Base-by-base conservation (phyloP, 2,888 invertebrate species). In the Dyspetes luteomarginatus region DNA sequence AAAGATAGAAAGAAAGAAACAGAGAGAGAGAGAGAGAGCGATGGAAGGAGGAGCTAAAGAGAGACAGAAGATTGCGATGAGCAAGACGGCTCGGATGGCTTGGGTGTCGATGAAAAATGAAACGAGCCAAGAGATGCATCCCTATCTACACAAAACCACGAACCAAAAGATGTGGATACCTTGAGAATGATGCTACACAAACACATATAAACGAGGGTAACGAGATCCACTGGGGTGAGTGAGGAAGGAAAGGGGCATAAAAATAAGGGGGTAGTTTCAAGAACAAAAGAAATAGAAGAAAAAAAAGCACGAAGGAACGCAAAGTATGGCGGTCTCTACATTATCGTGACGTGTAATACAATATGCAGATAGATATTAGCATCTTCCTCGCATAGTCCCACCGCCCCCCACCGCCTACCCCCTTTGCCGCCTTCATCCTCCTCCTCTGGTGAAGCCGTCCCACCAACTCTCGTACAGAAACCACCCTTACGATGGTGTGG, bases 351-450 rank as follows among this genome's bases (percentile, higher is more conserved):
- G 88, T 85, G 88, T 89, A 90, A 91, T 88, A 90, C 89, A 90
- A 90, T 90, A 90, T 89, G 89, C 88, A 89, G 88, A 89, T 87
- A 85, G 88, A 89, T 90, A 91, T 90, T 91, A 89, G 90, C 90
- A 89, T 89, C 87, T 71, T 50, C 84, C 86, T 84, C 86, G 82
- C 85, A 85, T 86, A 86, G 83, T 75, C 71, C 82, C 71, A 65
- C 58, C 30, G 56, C 36, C 36, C 36, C 4, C 5, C 5, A 9
- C 7, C 36, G 4, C 28, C 28, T 5, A 28, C 28, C 28, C 5
- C 36, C 36, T n/a, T n/a, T n/a, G n/a, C n/a, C n/a, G n/a, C n/a
- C 30, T 45, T 58, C 68, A 64, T 69, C 69, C 64, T 12, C 22
- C 45, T 67, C 73, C 19, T 56, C 62, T n/a, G n/a, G n/a, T n/a